Base-by-base conservation (phyloP, 2,797 vertebrate genomes). In the Melanotaenia maccullochi region DNA sequence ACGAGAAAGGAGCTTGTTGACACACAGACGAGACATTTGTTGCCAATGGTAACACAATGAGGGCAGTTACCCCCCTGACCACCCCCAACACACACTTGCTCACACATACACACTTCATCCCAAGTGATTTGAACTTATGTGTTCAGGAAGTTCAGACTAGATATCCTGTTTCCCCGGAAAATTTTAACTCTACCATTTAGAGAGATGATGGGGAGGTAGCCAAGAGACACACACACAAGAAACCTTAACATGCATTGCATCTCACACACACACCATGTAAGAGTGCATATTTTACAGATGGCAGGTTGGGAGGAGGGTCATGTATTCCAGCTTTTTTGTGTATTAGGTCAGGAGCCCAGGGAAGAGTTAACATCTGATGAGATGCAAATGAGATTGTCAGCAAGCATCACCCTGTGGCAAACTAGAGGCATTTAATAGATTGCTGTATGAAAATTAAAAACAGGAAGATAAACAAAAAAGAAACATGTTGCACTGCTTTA, bases 141-240 rank as follows among this genome's bases (percentile, higher is more conserved):
- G 2, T 35, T 82, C 80, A 82, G 75, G 69, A 87, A 75, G 65
- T 40, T 40, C 56, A 62, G 1, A 33, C 40, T 60, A 72, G 40
- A 73, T 69, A 75, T 89, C 79, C 78, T 82, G 82, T 76, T 78
- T 76, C 49, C 61, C 5, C 3, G 25, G 22, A 0, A 30, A 52
- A 1, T 18, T 32, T 65, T 59, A n/a, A 47, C n/a, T 47, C 44
- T 47, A 1, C 44, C 44, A 47, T 12, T 62, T 1, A 51, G 13
- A 60, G 42, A 71, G 47, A 14, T 71, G 62, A 76, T 42, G 8
- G 66, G 33, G 30, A 32, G 18, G 13, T 0, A 30, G 42, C 70
- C 59, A 65, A 59, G 14, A 66, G n/a, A 51, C 57, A 33, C 42
- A 44, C 16, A 47, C 20, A n/a, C 42, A 44, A 44, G 7, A 47